phyloP scores from a whole-genome alignment of 2,113 vertebrate genomes.

The Prochilodus magdalenae region DNA sequence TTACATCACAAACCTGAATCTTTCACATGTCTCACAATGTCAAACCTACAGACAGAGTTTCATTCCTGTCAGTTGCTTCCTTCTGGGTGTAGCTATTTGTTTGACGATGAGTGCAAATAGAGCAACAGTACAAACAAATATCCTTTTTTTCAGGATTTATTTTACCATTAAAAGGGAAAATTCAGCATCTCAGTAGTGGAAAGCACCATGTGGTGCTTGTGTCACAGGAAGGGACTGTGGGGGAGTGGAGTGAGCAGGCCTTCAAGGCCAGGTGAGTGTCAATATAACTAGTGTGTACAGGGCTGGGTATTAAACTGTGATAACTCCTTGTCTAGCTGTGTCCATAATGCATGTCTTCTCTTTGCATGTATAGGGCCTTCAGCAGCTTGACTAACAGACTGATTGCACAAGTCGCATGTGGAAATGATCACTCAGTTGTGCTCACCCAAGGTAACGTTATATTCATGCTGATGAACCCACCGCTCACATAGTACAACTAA shows the following conservation, averaged over 20 bases:
- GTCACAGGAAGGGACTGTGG: slow-evolving; percentile 3
- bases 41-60: too few relatives aligned
- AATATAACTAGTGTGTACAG: neutral
- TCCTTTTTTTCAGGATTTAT: slow-evolving; percentile 3
- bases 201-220: slow-evolving; percentile 30
- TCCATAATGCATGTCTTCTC: neutral
- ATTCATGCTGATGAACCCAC: neutral
- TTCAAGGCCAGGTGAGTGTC: slow-evolving; percentile 2
- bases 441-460: slow-evolving; percentile 26
- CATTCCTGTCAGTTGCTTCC: too few relatives aligned
- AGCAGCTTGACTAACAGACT: slow-evolving; percentile 10
- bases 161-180: neutral
- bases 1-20: too few relatives aligned
- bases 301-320: neutral
- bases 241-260: neutral
- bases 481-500: too few relatives aligned
- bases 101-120: too few relatives aligned
- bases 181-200: neutral
- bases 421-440: slow-evolving; percentile 49
- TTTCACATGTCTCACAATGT: too few relatives aligned
- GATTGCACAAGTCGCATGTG: slow-evolving; percentile 47
- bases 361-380: slow-evolving; percentile 13
- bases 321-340: neutral
- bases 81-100: too few relatives aligned
- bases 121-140: too few relatives aligned